These are phyloP conservation scores for Stenolophus ochropezus DNA, from an alignment of 2,888 invertebrate genomes.

Conservation along the genomic window DNA sequence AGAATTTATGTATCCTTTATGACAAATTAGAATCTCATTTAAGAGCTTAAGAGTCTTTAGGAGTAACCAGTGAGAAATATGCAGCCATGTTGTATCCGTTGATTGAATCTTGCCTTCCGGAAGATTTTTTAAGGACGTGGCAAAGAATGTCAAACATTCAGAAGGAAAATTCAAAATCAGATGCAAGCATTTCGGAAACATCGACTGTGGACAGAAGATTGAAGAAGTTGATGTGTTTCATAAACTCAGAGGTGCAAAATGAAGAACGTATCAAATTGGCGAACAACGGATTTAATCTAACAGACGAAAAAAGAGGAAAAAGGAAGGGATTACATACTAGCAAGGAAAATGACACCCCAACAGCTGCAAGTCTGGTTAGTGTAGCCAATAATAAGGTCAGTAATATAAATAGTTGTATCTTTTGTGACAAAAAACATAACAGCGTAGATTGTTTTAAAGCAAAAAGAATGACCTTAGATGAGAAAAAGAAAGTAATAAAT, in stretches of 20 bases:
- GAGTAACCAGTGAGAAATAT: slow-evolving; percentile 34
- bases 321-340: background rate
- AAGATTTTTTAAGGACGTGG: slow-evolving; percentile 42
- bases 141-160: background rate
- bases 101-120: slow-evolving; percentile 42
- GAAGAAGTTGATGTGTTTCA: slow-evolving; percentile 61
- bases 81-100: slow-evolving; percentile 53
- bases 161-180: background rate
- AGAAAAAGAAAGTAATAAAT: background rate
- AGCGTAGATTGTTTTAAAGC: slow-evolving; percentile 27
- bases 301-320: background rate
- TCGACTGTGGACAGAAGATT: background rate
- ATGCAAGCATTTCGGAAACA: background rate
- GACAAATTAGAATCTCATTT: slow-evolving; percentile 47
- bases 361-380: background rate
- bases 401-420: slow-evolving; percentile 1
- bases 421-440: slow-evolving; percentile 15
- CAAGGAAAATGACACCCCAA: background rate
- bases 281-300: slow-evolving; percentile 57
- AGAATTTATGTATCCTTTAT: background rate
- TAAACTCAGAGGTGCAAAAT: slow-evolving; percentile 64
- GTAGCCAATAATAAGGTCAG: background rate
- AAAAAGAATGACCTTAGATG: slow-evolving; percentile 2
- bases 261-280: slow-evolving; percentile 63
- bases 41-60: slow-evolving; percentile 14